A percentile compares a stretch with the other conserved stretches of the same genome.
Conservation (phyloP, 2,888 invertebrate species). For the Heliconius charithonia region DNA sequence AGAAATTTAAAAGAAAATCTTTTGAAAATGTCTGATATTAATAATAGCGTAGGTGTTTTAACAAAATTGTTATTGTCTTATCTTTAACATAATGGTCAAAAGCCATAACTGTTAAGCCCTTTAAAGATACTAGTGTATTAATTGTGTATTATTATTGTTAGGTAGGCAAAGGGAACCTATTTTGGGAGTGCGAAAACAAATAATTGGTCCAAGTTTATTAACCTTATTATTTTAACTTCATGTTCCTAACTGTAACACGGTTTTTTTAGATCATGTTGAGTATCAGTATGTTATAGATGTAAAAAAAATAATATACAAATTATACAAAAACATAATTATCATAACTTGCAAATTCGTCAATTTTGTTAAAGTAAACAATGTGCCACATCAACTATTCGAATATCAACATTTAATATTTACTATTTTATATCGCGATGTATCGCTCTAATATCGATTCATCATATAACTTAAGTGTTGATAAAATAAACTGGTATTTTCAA, state of each 20-base stretch:
- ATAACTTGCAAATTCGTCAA: neutral
- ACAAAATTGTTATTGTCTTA: too few relatives aligned
- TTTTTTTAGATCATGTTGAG: neutral
- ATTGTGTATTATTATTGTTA: too few relatives aligned
- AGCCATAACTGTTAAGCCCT: too few relatives aligned
- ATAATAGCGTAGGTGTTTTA: too few relatives aligned
- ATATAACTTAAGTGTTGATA: conserved; percentile 26
- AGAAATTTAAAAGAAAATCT: too few relatives aligned
- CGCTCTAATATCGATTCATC: conserved; percentile 9
- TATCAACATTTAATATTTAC: conserved; percentile 19
- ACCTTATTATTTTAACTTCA: neutral
- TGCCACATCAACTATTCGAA: conserved; percentile 3
- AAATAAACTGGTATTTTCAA: conserved; percentile 24
- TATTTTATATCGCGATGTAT: conserved; percentile 12
- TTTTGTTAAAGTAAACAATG: neutral
- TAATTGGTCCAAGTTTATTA: neutral
- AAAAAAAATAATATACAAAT: neutral
- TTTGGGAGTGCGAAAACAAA: too few relatives aligned
- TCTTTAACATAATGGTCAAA: too few relatives aligned
- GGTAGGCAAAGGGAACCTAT: too few relatives aligned
- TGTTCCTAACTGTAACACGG: neutral
- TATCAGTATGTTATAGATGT: neutral
- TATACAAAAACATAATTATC: neutral
- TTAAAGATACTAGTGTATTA: too few relatives aligned
- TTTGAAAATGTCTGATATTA: too few relatives aligned